phyloP scores from a whole-genome alignment of 2,888 invertebrate genomes.

The Microplitis deprimator region DNA sequence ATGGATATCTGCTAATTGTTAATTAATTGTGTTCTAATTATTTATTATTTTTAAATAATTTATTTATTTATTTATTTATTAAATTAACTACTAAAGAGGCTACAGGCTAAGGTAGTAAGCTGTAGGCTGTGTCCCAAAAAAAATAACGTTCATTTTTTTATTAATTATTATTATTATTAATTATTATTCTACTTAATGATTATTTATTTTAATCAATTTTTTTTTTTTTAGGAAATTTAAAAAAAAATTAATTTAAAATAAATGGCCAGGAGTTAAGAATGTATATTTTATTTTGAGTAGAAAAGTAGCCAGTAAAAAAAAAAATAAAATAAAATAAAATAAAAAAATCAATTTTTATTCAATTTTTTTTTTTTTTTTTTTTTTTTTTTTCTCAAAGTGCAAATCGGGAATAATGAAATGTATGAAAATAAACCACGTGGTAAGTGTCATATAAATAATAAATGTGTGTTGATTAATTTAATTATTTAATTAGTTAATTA shows the following conservation, averaged over 20 bases:
- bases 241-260: too few species aligned
- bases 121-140: constrained; percentile 65
- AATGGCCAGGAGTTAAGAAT: too few species aligned
- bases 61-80: constrained; percentile 9
- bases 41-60: constrained; percentile 33
- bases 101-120: constrained; percentile 72
- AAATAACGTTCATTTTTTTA: neutral
- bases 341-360: too few species aligned
- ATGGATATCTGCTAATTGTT: neutral
- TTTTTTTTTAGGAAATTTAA: neutral
- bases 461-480: neutral
- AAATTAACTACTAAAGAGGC: constrained; percentile 65
- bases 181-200: neutral
- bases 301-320: too few species aligned
- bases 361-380: too few species aligned
- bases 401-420: constrained; percentile 2
- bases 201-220: constrained; percentile 14
- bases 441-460: neutral
- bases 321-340: too few species aligned
- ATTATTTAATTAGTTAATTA: neutral
- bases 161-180: neutral
- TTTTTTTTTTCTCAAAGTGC: too few species aligned
- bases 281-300: too few species aligned
- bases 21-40: constrained; percentile 38
- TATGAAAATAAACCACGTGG: neutral